phyloP scores from a whole-genome alignment of 2,797 vertebrate genomes.

The Ibycter americanus region DNA sequence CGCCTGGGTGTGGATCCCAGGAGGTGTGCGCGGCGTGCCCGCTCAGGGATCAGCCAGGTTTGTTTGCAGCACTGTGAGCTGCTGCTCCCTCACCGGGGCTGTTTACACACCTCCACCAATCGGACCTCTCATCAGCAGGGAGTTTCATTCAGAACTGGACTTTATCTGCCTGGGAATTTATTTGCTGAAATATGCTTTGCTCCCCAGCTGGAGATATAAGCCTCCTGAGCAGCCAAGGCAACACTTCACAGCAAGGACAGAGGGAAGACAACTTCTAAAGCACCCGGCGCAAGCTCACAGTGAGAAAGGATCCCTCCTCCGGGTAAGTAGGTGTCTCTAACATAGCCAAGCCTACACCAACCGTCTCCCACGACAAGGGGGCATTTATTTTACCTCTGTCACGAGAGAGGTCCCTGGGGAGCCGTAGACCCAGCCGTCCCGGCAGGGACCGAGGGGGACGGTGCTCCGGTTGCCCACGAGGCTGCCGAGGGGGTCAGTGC shows the following conservation, averaged over 20 bases:
- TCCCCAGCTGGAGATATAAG: background rate
- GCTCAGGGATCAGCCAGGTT: rapidly evolving
- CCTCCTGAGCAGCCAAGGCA: background rate
- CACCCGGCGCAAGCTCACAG: rapidly evolving
- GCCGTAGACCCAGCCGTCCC: slow-evolving; percentile 74
- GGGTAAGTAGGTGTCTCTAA: background rate
- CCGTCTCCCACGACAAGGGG: background rate
- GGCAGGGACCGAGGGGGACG: slow-evolving; percentile 38
- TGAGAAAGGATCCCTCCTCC: background rate
- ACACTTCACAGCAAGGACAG: background rate
- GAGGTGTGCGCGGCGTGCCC: background rate
- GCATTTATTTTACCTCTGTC: slow-evolving; percentile 2
- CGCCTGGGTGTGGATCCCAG: rapidly evolving
- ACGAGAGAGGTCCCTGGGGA: slow-evolving; percentile 65
- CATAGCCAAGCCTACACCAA: background rate
- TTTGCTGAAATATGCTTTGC: slow-evolving; percentile 16
- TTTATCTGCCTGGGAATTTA: slow-evolving; percentile 25
- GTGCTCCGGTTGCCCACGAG: background rate
- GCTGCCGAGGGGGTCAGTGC: slow-evolving; percentile 56
- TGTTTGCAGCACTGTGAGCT: background rate
- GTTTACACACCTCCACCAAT: slow-evolving; percentile 18
- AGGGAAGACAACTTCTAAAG: background rate
- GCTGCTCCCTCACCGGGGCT: background rate
- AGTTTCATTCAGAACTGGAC: background rate
- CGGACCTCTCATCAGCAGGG: background rate